Evolutionary conservation across 2,888 invertebrate species (phyloP).

Genomic region (Eupithecia subumbrata): DNA sequence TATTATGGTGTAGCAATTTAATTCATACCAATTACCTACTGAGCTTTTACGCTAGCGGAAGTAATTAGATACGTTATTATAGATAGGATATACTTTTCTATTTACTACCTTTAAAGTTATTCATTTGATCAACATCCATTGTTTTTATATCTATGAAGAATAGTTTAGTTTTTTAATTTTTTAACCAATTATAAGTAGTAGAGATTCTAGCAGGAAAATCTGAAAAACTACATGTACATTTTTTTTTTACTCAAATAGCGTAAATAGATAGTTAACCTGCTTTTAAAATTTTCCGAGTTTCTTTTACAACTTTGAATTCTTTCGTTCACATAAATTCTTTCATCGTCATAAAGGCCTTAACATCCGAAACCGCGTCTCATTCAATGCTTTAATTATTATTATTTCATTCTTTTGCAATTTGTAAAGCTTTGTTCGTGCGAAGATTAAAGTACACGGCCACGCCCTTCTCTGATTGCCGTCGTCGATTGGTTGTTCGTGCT

Average conservation of each 20-base stretch:
- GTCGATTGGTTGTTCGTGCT: constrained; percentile 70
- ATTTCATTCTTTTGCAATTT: constrained; percentile 67
- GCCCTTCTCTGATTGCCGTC: constrained; percentile 65
- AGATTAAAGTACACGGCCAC: constrained; percentile 70
- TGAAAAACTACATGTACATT: neutral
- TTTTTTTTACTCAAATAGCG: no score
- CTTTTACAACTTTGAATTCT: neutral
- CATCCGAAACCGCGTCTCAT: constrained; percentile 47
- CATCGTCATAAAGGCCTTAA: constrained; percentile 48
- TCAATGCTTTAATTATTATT: constrained; percentile 71
- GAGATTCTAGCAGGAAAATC: neutral
- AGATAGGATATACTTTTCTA: no score
- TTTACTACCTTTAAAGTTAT: no score
- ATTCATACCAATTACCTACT: neutral
- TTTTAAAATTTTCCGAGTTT: neutral
- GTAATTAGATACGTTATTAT: neutral
- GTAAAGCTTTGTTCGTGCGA: constrained; percentile 66
- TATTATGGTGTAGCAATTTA: constrained; percentile 18
- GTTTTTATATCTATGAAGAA: no score
- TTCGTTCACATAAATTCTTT: constrained; percentile 43
- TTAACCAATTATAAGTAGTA: no score
- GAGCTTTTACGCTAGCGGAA: neutral
- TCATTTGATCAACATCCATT: no score
- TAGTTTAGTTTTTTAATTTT: no score
- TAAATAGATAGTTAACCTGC: neutral